Evolutionary conservation across 2,113 vertebrate genomes (phyloP), one percentile per base, ranked within the genome.

Genomic region (Pheucticus melanocephalus): DNA sequence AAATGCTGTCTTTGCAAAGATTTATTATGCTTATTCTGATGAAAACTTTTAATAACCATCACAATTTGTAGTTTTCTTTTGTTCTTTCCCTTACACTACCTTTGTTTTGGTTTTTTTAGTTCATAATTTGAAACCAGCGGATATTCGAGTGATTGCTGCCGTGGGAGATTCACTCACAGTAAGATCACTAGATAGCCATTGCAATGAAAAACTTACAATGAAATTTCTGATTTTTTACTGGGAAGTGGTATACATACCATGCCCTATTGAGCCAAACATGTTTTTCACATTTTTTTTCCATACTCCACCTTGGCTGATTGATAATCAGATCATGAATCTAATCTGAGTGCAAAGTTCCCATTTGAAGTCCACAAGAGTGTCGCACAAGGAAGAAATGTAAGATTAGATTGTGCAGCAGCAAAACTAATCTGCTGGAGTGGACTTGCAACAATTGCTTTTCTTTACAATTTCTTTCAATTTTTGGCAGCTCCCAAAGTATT

Each of bases 111-210:
- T 56, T 40, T 86, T 66, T 27, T 50, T 97, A 99, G 99, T 99
- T 97, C 99, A 99, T 91, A 96, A 97, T 72, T 98, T 99, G 97
- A 99, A 97, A 87, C 98, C 98, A 0, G 99, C 98, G 3, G 99
- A 99, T 92, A 98, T 99, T 96, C 98, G 94, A 85, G 98, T 99
- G 53, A 98, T 99, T 19, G 99, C 98, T 71, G 99, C 99, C 25
- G 44, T 99, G 94, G 99, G 99, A 15, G 99, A 99, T 91, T 99
- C 99, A 20, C 47, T 99, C 76, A 99, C 99, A 11, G 99, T 99
- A 97, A 98, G 48, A 35, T 77, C n/a, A 22, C 18, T 59, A 35
- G 42, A 48, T 80, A 92, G 51, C 53, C 37, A 37, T 44, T 2
- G 3, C 30, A 69, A 42, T 47, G 10, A 83, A 92, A 76, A 37